Conservation (phyloP, 2,888 invertebrate species). For the Xanthorhoe designata region DNA sequence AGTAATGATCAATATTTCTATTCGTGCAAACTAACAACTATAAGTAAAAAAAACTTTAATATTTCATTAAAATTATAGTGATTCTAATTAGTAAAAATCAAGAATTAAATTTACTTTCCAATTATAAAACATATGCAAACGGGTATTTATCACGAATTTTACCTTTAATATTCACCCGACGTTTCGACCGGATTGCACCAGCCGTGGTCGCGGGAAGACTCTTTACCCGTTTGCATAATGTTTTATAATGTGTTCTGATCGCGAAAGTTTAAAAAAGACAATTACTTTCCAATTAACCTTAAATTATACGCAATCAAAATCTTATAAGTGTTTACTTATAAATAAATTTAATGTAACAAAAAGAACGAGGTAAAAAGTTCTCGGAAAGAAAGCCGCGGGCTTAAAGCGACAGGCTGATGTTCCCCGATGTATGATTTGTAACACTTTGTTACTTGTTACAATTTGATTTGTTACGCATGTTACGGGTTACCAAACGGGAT, state of each 20-base stretch:
- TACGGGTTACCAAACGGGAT: conserved; percentile 46
- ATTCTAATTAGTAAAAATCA: background rate
- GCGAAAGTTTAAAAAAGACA: too few species aligned
- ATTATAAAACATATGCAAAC: conserved; percentile 47
- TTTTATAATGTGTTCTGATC: too few species aligned
- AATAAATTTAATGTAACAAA: conserved; percentile 31
- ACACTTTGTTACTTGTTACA: conserved; percentile 46
- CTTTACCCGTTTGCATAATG: too few species aligned
- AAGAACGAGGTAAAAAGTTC: conserved; percentile 39
- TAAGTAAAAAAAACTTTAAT: too few species aligned
- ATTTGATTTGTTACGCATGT: conserved; percentile 58
- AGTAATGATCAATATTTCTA: too few species aligned
- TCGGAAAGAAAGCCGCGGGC: conserved; percentile 45
- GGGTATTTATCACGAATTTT: too few species aligned
- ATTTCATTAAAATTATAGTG: background rate
- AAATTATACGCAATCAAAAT: conserved; percentile 53
- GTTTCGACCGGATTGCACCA: too few species aligned
- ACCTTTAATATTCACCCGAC: too few species aligned
- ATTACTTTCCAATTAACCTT: conserved; percentile 3
- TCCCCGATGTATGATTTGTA: conserved; percentile 55
- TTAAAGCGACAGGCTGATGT: conserved; percentile 59
- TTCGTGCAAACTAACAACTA: too few species aligned
- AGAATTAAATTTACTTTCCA: background rate
- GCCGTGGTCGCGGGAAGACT: too few species aligned
- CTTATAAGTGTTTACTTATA: conserved; percentile 22